phyloP scores from a whole-genome alignment of 2,113 vertebrate species.

The Chinchilla lanigera region DNA sequence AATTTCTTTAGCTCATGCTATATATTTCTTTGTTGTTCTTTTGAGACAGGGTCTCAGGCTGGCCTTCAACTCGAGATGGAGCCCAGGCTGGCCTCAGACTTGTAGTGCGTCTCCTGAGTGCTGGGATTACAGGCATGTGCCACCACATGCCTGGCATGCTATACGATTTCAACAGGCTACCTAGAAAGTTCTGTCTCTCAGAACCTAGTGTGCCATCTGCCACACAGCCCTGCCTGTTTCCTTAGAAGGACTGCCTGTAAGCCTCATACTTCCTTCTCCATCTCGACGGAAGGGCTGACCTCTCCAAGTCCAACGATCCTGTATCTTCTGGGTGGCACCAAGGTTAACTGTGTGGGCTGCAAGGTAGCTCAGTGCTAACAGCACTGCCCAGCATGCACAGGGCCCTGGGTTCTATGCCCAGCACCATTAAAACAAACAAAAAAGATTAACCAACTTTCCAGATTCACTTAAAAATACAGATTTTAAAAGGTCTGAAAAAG shows the following conservation, averaged over 20 bases:
- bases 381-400: not conserved
- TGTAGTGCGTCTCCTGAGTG: not conserved
- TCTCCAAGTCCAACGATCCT: not conserved
- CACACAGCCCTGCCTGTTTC: not conserved
- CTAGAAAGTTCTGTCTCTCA: not conserved
- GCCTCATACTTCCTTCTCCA: not conserved
- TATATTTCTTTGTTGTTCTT: not conserved
- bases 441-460: not conserved
- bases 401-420: not conserved
- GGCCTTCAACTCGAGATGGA: not conserved
- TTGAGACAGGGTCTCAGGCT: not conserved
- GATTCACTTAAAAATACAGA: not conserved
- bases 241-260: not conserved
- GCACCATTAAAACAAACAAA: not conserved
- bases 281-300: not conserved
- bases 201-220: not conserved
- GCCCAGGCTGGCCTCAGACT: not conserved
- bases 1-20: not conserved
- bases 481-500: conserved; percentile 46
- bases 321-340: not conserved
- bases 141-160: not conserved
- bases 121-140: not conserved
- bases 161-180: not conserved
- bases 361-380: not conserved
- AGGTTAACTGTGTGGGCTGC: not conserved